Percentiles rank a stretch among this genome's conserved stretches.
phyloP scores from a whole-genome alignment of 2,888 invertebrate genomes.

The Carpatolechia fugitivella region DNA sequence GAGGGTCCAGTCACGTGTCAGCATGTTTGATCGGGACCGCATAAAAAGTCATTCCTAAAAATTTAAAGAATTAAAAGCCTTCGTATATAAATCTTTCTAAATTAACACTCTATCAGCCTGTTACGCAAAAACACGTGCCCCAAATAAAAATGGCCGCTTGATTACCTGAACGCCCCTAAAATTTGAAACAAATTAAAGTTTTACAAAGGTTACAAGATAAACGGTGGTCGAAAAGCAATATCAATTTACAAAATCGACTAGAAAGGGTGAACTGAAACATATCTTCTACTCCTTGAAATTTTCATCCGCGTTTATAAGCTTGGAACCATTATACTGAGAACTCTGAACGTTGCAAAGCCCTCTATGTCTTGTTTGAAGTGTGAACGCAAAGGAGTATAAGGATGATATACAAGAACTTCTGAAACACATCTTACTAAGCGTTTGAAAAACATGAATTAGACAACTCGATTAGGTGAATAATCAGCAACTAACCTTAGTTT shows the following conservation, averaged over 20 bases:
- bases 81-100: background rate
- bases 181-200: constrained; percentile 44
- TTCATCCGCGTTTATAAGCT: constrained; percentile 65
- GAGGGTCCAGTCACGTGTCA: too few relatives aligned
- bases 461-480: too few relatives aligned
- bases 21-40: too few relatives aligned
- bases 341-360: constrained; percentile 23
- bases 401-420: too few relatives aligned
- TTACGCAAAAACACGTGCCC: background rate
- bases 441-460: too few relatives aligned
- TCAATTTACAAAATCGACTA: constrained; percentile 67
- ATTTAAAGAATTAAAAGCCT: too few relatives aligned
- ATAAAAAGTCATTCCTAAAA: too few relatives aligned
- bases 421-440: too few relatives aligned
- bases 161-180: background rate
- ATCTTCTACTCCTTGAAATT: constrained; percentile 63
- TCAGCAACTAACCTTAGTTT: too few relatives aligned
- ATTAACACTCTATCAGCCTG: background rate
- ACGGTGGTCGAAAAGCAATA: constrained; percentile 51
- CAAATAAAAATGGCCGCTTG: constrained; percentile 4
- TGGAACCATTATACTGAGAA: constrained; percentile 38
- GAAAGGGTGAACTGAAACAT: constrained; percentile 59
- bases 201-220: constrained; percentile 44
- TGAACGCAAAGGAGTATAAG: too few relatives aligned
- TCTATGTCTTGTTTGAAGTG: background rate